Conservation (phyloP, 2,797 vertebrate species). For the Betta splendens region DNA sequence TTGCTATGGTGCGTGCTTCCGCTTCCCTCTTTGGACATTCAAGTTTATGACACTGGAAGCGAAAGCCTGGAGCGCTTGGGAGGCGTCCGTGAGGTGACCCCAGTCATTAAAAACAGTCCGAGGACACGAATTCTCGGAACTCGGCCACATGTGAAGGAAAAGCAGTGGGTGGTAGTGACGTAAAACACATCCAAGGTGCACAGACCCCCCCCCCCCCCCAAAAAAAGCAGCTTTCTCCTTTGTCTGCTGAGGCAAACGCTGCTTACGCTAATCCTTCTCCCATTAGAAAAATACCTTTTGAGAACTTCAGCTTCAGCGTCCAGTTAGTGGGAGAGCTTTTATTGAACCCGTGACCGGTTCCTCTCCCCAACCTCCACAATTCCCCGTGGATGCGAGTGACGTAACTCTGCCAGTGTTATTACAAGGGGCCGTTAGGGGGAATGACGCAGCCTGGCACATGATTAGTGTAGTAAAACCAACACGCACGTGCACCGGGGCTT, state of each 20-base stretch:
- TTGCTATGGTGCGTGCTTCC: too few relatives aligned
- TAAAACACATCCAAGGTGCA: conserved; percentile 80
- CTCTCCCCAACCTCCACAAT: conserved; percentile 45
- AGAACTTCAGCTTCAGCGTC: conserved; percentile 5
- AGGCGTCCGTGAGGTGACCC: conserved; percentile 77
- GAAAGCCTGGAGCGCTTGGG: conserved; percentile 37
- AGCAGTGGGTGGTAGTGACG: conserved; percentile 86
- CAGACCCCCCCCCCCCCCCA: conserved; percentile 72
- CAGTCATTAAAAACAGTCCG: conserved; percentile 80
- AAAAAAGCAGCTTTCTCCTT: conserved; percentile 79
- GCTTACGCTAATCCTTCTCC: not conserved
- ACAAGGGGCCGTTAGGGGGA: conserved; percentile 49
- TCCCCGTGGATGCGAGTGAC: conserved; percentile 44
- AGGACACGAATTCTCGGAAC: conserved; percentile 80
- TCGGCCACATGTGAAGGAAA: conserved; percentile 80
- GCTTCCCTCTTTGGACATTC: too few relatives aligned
- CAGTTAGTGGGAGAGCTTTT: conserved; percentile 31
- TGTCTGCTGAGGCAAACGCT: conserved; percentile 19
- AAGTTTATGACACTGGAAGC: conserved; percentile 35
- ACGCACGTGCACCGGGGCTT: conserved; percentile 26
- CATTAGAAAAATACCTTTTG: not conserved
- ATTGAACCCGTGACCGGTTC: conserved; percentile 29
- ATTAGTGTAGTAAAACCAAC: conserved; percentile 51
- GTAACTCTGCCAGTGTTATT: conserved; percentile 58
- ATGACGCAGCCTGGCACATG: conserved; percentile 68